Evolutionary conservation across 2,888 invertebrate species (phyloP).

Genomic region (Neria commutata): DNA sequence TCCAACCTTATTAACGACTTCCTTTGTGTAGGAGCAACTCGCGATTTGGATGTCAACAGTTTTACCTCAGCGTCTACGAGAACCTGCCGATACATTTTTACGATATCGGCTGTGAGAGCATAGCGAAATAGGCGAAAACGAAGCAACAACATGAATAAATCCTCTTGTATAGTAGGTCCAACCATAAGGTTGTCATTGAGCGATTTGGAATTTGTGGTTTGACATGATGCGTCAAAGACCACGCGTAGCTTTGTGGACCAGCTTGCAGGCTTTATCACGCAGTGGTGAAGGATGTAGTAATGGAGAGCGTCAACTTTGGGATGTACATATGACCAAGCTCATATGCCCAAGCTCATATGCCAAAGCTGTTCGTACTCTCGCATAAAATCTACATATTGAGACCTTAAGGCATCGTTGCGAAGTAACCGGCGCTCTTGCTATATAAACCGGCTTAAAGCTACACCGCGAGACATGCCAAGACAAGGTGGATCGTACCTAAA

Average conservation of each 20-base stretch:
- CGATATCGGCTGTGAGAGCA: slow-evolving; percentile 20
- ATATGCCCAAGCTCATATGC: background rate
- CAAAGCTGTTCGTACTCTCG: background rate
- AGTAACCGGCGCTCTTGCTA: too few relatives aligned
- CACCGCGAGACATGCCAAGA: too few relatives aligned
- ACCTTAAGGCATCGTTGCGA: too few relatives aligned
- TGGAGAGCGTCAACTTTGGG: background rate
- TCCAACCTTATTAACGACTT: too few relatives aligned
- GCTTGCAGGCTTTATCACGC: background rate
- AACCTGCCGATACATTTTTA: slow-evolving; percentile 24
- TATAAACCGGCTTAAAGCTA: too few relatives aligned
- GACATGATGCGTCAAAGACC: slow-evolving; percentile 18
- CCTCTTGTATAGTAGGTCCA: slow-evolving; percentile 21
- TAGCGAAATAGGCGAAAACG: slow-evolving; percentile 22
- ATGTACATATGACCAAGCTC: too few relatives aligned
- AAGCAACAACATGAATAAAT: slow-evolving; percentile 19
- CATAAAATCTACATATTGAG: too few relatives aligned
- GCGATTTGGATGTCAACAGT: too few relatives aligned
- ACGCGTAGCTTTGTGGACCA: slow-evolving; percentile 16
- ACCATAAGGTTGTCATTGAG: slow-evolving; percentile 20
- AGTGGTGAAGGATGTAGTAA: background rate
- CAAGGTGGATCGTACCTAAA: too few relatives aligned
- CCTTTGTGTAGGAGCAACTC: too few relatives aligned
- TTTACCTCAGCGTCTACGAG: slow-evolving; percentile 8
- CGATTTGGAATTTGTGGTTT: slow-evolving; percentile 8